phyloP scores from a whole-genome alignment of 2,797 vertebrate species.

The Ceryle rudis region DNA sequence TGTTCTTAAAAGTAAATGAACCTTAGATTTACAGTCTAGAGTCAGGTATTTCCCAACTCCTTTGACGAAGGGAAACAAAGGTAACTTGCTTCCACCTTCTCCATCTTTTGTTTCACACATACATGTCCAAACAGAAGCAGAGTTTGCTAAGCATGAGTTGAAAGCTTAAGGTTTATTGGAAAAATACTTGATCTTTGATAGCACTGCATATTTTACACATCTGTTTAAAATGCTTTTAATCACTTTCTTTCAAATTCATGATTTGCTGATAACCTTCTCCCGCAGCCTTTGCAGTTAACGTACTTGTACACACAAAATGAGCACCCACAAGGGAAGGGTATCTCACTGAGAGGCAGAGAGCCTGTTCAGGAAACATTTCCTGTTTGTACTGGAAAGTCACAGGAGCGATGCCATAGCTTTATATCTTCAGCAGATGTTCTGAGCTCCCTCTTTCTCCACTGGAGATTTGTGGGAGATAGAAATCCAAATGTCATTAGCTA shows the following conservation, averaged over 20 bases:
- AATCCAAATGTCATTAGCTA: neutral
- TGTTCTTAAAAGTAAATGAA: neutral
- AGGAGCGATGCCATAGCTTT: neutral
- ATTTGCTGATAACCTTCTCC: neutral
- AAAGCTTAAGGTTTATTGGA: neutral
- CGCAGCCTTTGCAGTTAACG: neutral
- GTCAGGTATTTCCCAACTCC: neutral
- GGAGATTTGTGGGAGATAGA: rapidly evolving
- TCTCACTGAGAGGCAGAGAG: neutral
- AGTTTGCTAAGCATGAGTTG: neutral
- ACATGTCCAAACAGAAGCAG: neutral
- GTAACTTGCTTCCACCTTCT: neutral
- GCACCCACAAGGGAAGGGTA: neutral
- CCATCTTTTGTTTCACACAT: neutral
- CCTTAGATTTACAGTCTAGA: neutral
- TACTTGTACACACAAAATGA: neutral
- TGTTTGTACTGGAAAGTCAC: neutral
- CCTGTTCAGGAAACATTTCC: neutral
- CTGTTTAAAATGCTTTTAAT: neutral
- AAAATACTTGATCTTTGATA: neutral
- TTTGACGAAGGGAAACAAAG: neutral
- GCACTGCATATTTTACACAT: neutral
- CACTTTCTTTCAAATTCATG: neutral
- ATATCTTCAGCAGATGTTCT: neutral
- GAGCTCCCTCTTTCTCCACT: neutral